Evolutionary conservation across 2,797 vertebrate genomes (phyloP), one percentile per base, ranked within the genome.

Genomic region (Eleutherodactylus coqui): DNA sequence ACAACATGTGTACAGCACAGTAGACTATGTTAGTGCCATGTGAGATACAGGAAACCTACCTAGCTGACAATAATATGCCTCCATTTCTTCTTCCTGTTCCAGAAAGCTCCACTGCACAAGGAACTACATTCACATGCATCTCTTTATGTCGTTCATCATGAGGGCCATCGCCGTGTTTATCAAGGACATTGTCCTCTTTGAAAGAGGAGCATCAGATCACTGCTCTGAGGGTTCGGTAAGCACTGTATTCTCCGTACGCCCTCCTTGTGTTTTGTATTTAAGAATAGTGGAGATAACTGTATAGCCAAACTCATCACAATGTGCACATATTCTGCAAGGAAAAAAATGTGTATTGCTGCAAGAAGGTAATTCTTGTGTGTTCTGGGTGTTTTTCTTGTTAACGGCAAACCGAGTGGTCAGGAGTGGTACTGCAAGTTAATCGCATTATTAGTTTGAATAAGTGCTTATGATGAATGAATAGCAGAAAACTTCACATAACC

Each of bases 91-190:
- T 27, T 34, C 13, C 79, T 85, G 51, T 79, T 64, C n/a, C 89
- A 98, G 98, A 93, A 99, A 99, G 89, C 96, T 99, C 6, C 97
- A 97, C 92, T 99, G 98, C 90, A 98, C 98, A 0, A 93, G 98
- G 85, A 99, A 99, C 90, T 98, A 97, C 91, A 98, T 99, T 92
- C 98, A 99, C 90, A 96, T 97, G 92, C 96, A 99, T 86, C 96
- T 99, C 72, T 99, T 99, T 90, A 92, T 96, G 89, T 97, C 98
- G 53, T 99, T 99, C 90, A 97, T 99, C 90, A 93, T 99, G 94
- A 96, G 97, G 90, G 97, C 97, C 45, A 92, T 97, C 0, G 94
- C 98, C 0, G 97, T 99, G 86, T 97, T 99, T 90, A 89, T 97
- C 85, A 99, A 99, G 89, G 98, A 99, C 55, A 91, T 96, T 51